These are phyloP conservation scores for Orussus abietinus DNA, from an alignment of 1,140 invertebrate genomes.

Conservation along the genomic window DNA sequence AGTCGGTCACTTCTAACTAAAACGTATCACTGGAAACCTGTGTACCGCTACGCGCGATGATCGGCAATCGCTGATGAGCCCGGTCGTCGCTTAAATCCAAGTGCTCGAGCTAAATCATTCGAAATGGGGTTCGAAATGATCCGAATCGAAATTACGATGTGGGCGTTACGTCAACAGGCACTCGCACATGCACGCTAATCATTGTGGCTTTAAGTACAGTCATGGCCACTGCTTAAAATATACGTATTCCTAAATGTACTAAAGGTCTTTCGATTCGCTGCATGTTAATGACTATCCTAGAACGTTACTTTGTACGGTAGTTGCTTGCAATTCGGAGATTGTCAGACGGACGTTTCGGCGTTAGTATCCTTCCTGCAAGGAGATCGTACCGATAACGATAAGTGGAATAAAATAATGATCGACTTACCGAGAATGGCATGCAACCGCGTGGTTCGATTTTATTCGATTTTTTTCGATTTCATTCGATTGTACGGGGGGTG, in stretches of 20 bases:
- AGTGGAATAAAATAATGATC: conserved; percentile 11
- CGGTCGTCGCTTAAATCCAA: conserved; percentile 13
- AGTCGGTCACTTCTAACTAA: conserved; percentile 2
- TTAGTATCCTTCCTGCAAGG: conserved; percentile 59
- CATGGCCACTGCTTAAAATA: conserved; percentile 51
- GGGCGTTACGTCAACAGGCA: conserved; percentile 43
- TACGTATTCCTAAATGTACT: conserved; percentile 24
- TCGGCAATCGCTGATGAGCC: conserved; percentile 17
- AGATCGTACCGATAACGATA: too few species aligned
- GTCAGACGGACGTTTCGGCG: conserved; percentile 58
- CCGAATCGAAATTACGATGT: conserved; percentile 25
- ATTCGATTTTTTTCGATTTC: conserved; percentile 9
- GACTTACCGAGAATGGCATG: too few species aligned
- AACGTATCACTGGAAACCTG: conserved; percentile 1
- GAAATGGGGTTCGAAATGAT: too few species aligned
- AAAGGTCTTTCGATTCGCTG: conserved; percentile 10
- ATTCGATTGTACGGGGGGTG: conserved; percentile 8
- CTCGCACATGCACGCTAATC: conserved; percentile 49
- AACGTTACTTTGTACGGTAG: conserved; percentile 51
- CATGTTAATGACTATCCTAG: conserved; percentile 43
- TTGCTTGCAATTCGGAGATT: conserved; percentile 31
- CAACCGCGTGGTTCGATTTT: conserved; percentile 7
- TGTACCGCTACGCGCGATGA: conserved; percentile 1
- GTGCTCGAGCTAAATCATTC: conserved; percentile 21
- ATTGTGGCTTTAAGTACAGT: conserved; percentile 42